Conservation (phyloP, 2,888 invertebrate species). For the Copidosoma aretas region DNA sequence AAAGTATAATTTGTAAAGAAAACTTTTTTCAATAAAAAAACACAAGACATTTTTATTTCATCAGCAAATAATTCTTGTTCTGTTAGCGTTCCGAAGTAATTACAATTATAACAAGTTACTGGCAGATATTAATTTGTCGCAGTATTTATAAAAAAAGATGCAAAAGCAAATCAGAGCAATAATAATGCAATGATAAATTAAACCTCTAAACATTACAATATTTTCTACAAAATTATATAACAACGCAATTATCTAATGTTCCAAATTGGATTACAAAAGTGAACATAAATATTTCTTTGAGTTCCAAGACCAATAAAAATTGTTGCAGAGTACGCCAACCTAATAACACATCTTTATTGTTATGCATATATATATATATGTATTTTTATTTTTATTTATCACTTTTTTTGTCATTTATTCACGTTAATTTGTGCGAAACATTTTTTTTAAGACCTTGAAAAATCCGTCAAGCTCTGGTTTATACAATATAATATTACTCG, state of each 20-base stretch:
- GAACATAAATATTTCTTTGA: slow-evolving; percentile 19
- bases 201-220: slow-evolving; percentile 33
- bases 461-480: slow-evolving; percentile 1
- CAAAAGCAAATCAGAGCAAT: slow-evolving; percentile 28
- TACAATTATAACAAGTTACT: slow-evolving; percentile 23
- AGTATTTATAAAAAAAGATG: slow-evolving; percentile 33
- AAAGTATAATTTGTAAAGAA: slow-evolving; percentile 21
- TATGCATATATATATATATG: too few relatives aligned
- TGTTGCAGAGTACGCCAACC: slow-evolving; percentile 14
- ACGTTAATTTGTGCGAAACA: slow-evolving; percentile 31
- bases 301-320: slow-evolving; percentile 31
- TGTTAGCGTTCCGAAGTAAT: slow-evolving; percentile 26
- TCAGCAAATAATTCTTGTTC: slow-evolving; percentile 33
- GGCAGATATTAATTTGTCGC: slow-evolving; percentile 26
- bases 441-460: slow-evolving; percentile 33
- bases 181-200: slow-evolving; percentile 33
- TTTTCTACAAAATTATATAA: slow-evolving; percentile 34
- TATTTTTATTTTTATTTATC: not conserved
- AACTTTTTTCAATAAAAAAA: slow-evolving; percentile 28
- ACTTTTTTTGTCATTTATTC: slow-evolving; percentile 16
- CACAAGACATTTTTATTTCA: slow-evolving; percentile 34
- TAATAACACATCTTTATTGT: slow-evolving; percentile 18
- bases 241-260: slow-evolving; percentile 22
- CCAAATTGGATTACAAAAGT: slow-evolving; percentile 22
- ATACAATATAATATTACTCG: too few relatives aligned